phyloP scores from a whole-genome alignment of 2,888 invertebrate genomes.

The Morpho helenor region DNA sequence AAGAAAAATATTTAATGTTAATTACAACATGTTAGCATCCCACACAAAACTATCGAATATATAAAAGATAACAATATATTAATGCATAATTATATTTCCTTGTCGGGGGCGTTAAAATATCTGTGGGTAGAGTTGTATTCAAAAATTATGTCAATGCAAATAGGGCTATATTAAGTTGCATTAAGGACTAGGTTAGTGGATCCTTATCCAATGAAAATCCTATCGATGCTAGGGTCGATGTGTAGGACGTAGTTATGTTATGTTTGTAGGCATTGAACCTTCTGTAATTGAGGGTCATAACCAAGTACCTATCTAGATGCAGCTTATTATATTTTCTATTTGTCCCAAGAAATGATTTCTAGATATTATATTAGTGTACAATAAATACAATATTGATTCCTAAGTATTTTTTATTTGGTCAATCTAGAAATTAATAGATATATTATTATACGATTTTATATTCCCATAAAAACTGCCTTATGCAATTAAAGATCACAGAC shows the following conservation, averaged over 20 bases:
- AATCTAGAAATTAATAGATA: too few relatives aligned
- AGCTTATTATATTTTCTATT: conserved; percentile 2
- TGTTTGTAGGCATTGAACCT: conserved; percentile 17
- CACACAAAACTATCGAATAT: conserved; percentile 18
- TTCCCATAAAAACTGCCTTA: too few relatives aligned
- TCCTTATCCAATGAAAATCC: conserved; percentile 7
- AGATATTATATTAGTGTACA: too few relatives aligned
- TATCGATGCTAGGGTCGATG: conserved; percentile 5
- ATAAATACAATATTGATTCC: too few relatives aligned
- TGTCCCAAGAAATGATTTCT: background rate
- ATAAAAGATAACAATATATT: conserved; percentile 22
- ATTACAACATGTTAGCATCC: conserved; percentile 18
- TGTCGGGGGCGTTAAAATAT: conserved; percentile 22
- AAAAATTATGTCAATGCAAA: conserved; percentile 4
- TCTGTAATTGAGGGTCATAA: conserved; percentile 19
- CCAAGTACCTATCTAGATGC: conserved; percentile 7
- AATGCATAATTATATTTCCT: conserved; percentile 22
- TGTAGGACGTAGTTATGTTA: conserved; percentile 16
- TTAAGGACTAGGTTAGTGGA: conserved; percentile 1
- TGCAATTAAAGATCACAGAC: conserved; percentile 34
- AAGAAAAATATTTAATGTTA: conserved; percentile 9
- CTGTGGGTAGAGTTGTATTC: conserved; percentile 13
- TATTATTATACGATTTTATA: too few relatives aligned
- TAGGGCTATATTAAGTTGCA: background rate
- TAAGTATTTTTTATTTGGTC: too few relatives aligned